phyloP scores from a whole-genome alignment of 2,888 invertebrate genomes.

The Spatulosminthurus flaviceps region DNA sequence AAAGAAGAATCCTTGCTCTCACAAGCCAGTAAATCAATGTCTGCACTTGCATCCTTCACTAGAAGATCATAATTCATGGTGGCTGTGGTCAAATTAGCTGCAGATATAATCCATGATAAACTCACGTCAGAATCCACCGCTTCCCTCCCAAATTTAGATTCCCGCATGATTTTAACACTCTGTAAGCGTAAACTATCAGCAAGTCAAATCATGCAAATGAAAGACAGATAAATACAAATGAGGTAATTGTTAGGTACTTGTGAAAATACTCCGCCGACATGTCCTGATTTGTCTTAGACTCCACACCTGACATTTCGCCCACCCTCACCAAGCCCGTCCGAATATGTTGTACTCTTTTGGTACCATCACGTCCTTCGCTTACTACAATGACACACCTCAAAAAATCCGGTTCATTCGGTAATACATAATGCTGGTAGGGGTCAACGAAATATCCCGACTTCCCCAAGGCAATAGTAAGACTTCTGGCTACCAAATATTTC shows the following conservation, averaged over 20 bases:
- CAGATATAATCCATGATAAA: slow-evolving; percentile 42
- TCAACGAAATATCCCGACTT: slow-evolving; percentile 49
- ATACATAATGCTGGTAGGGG: slow-evolving; percentile 7
- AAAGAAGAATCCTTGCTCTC: neutral
- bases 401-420: slow-evolving; percentile 20
- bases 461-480: slow-evolving; percentile 35
- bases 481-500: slow-evolving; percentile 46
- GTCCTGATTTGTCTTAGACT: neutral
- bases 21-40: slow-evolving; percentile 25
- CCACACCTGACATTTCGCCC: neutral
- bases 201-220: slow-evolving; percentile 3
- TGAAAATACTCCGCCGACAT: slow-evolving; percentile 43
- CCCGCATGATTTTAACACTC: slow-evolving; percentile 21
- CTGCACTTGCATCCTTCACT: slow-evolving; percentile 30
- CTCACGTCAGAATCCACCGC: slow-evolving; percentile 15
- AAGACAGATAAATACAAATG: neutral
- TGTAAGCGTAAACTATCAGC: slow-evolving; percentile 35
- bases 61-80: slow-evolving; percentile 44
- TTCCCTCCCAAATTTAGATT: neutral
- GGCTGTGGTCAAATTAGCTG: slow-evolving; percentile 40
- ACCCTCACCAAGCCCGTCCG: slow-evolving; percentile 26
- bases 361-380: neutral
- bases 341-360: neutral
- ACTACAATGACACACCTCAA: slow-evolving; percentile 15
- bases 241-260: slow-evolving; percentile 39